Conservation (phyloP, 2,113 vertebrate genomes). For the Pituophis catenifer region DNA sequence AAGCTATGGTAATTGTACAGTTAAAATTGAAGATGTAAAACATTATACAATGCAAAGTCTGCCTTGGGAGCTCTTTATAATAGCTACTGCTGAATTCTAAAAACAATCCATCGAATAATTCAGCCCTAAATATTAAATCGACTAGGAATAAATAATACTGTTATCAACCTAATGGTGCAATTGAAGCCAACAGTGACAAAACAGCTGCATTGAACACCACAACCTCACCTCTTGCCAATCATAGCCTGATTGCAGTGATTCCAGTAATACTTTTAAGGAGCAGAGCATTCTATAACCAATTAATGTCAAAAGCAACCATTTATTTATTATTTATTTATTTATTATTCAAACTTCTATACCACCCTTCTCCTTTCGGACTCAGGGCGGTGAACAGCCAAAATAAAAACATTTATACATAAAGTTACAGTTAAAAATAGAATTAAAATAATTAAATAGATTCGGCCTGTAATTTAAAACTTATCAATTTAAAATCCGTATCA, state of each 20-base stretch:
- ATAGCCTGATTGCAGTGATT: background rate
- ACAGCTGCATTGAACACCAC: background rate
- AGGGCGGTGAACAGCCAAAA: no score
- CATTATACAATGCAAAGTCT: background rate
- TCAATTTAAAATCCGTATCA: no score
- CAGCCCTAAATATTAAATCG: background rate
- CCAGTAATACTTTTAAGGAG: background rate
- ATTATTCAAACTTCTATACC: no score
- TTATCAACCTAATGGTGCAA: background rate
- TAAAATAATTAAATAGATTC: no score
- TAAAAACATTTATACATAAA: no score
- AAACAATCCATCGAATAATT: background rate
- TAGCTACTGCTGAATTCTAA: background rate
- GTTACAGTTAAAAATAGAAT: no score
- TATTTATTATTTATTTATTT: no score
- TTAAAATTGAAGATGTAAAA: constrained; percentile 25
- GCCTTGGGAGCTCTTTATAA: background rate
- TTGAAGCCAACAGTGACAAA: background rate
- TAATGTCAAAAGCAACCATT: background rate
- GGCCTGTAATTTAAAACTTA: no score
- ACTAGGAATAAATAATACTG: background rate
- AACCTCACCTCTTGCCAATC: background rate
- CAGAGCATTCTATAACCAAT: background rate
- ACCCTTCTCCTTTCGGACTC: no score
- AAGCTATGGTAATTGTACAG: background rate